These are phyloP conservation scores for Thinocorus orbignyianus DNA, from an alignment of 2,113 vertebrate genomes.

Conservation along the genomic window DNA sequence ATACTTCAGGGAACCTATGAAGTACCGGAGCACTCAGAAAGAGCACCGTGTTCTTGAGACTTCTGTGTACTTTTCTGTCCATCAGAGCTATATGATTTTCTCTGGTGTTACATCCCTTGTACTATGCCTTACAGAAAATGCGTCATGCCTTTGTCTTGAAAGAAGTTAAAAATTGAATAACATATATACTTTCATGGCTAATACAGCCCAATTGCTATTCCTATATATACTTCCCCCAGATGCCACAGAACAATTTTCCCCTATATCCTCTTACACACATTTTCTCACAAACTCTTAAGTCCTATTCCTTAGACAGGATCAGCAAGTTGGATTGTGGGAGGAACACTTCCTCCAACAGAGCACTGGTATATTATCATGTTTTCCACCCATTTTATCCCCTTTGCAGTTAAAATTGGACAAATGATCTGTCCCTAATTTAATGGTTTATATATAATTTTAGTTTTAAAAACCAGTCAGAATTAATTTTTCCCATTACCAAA, in stretches of 20 bases:
- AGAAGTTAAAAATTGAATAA: not conserved
- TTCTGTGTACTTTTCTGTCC: not conserved
- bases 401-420: conserved; percentile 38
- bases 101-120: not conserved
- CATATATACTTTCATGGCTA: not conserved
- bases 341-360: conserved; percentile 4
- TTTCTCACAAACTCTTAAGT: conserved; percentile 41
- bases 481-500: conserved; percentile 42
- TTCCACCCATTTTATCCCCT: conserved; percentile 55
- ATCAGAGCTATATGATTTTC: not conserved
- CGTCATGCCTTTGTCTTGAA: not conserved
- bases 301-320: conserved; percentile 27
- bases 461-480: conserved; percentile 47
- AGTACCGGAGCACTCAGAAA: not conserved
- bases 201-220: not conserved
- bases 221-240: not conserved
- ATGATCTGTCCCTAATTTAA: conserved; percentile 38
- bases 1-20: not conserved
- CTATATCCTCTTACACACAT: conserved; percentile 34
- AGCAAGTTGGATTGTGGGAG: conserved; percentile 25
- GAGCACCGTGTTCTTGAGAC: not conserved
- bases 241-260: conserved; percentile 36
- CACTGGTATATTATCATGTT: conserved; percentile 41
- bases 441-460: conserved; percentile 34
- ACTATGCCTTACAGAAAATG: not conserved